Percentiles rank a stretch among this genome's conserved stretches.
phyloP scores from a whole-genome alignment of 1,140 invertebrate species.

The Trachelipus rathkii region DNA sequence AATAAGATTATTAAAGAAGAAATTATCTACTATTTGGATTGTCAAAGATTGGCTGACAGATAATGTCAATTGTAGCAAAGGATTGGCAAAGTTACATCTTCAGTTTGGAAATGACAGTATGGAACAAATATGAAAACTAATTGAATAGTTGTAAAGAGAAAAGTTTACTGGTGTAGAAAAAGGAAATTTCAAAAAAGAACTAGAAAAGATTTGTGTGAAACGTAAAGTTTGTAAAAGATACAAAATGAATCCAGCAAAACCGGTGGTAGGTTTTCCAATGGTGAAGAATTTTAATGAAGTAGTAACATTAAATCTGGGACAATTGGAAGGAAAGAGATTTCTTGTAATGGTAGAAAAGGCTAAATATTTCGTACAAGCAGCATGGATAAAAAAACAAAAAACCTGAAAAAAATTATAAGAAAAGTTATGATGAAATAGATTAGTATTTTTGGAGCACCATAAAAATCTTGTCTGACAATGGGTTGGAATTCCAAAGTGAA shows the following conservation, averaged over 20 bases:
- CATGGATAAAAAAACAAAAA: background rate
- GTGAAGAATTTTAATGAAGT: too few relatives aligned
- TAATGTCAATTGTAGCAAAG: background rate
- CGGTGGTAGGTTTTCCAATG: background rate
- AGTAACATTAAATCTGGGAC: too few relatives aligned
- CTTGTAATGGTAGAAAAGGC: background rate
- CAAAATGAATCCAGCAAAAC: background rate
- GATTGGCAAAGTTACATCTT: background rate
- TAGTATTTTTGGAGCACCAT: background rate
- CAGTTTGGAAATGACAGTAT: background rate
- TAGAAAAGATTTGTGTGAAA: background rate
- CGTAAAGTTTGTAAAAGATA: background rate
- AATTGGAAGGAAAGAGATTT: slow-evolving; percentile 8
- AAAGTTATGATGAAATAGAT: background rate
- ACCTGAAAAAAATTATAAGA: background rate
- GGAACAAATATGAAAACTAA: background rate
- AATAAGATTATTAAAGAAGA: too few relatives aligned
- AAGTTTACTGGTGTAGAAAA: background rate
- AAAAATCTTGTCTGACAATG: slow-evolving; percentile 16
- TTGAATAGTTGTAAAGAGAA: too few relatives aligned
- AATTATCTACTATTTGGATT: background rate
- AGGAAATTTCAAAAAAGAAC: too few relatives aligned
- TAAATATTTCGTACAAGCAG: background rate
- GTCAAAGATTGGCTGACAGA: background rate
- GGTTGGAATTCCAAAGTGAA: background rate